Conservation (phyloP, 2,797 vertebrate genomes). For the Coregonus ussuriensis region DNA sequence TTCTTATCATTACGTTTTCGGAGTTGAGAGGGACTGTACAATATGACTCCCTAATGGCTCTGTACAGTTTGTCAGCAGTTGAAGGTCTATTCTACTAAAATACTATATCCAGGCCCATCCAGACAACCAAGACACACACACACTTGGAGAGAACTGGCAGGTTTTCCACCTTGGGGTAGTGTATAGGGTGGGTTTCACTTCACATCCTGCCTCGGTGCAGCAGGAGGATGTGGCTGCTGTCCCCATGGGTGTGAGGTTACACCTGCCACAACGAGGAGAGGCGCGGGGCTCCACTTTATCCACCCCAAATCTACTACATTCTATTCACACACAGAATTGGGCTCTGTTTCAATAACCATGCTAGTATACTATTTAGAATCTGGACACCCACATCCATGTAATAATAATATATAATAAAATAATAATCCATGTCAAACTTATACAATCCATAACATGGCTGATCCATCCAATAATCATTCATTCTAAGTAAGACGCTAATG, state of each 20-base stretch:
- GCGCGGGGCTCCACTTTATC: constrained; percentile 21
- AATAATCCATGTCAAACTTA: background rate
- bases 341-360: background rate
- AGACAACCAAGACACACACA: constrained; percentile 21
- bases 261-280: constrained; percentile 27
- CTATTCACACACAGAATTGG: background rate
- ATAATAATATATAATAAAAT: too few relatives aligned
- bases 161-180: constrained; percentile 30
- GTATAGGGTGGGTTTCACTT: constrained; percentile 14
- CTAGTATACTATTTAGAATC: background rate
- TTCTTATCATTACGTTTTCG: constrained; percentile 40
- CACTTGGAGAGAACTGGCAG: constrained; percentile 13
- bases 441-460: background rate
- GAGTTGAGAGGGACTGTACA: constrained; percentile 43
- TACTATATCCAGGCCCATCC: constrained; percentile 44
- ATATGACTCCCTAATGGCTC: constrained; percentile 44
- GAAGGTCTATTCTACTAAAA: constrained; percentile 48
- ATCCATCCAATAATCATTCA: constrained; percentile 17
- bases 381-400: background rate
- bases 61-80: constrained; percentile 50
- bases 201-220: constrained; percentile 10
- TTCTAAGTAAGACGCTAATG: background rate
- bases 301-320: background rate
- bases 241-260: constrained; percentile 27
- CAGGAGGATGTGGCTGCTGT: background rate